Base-by-base conservation (phyloP, 1,140 invertebrate genomes). In the Bathynomus jamesi region DNA sequence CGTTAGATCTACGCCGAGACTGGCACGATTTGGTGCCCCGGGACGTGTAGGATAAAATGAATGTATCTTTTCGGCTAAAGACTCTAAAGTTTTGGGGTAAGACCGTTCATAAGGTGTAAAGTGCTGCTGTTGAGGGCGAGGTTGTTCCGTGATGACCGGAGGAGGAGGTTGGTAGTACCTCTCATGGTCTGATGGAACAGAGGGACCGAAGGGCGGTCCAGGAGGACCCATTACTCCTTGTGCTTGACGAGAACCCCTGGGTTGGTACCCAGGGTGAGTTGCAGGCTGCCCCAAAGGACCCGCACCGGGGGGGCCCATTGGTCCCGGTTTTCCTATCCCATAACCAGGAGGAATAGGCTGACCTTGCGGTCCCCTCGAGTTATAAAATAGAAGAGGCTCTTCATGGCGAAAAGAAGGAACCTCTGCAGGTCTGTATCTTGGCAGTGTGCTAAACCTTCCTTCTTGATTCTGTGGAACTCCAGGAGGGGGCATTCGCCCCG, bases 131-230 rank as follows among this genome's bases (percentile, higher is more conserved):
- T 66, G 68, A 13, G 70, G 66, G 2, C 76, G 66, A 5, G 93
- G 91, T 79, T 94, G 92, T 80, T 95, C 91, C 0, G 92, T 94
- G 69, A 95, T 93, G 4, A 94, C 91, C 2, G 89, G 89, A 2
- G 88, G 87, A 0, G 89, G 89, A 11, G 90, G 90, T 69, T 89
- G 88, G 78, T 86, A 87, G 24, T 85, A 69, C 7, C 82, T 84
- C 83, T 85, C 71, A 13, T 67, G 64, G 60, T 71, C 78, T 27
- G 67, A 46, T 1, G 68, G 73, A 61, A 40, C 62, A 46, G 62
- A 53, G 62, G 30, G 68, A 28, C 60, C 72, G 67, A 61, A 30
- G 72, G 61, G 71, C 65, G 21, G 65, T 40, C 65, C 66, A 30
- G 27, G 29, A 70, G 69, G 62, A 4, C 66, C 62, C 61, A 69